Evolutionary conservation across 1,140 invertebrate genomes (phyloP), one percentile per base, ranked within the genome.

Genomic region (Diorhabda carinulata): DNA sequence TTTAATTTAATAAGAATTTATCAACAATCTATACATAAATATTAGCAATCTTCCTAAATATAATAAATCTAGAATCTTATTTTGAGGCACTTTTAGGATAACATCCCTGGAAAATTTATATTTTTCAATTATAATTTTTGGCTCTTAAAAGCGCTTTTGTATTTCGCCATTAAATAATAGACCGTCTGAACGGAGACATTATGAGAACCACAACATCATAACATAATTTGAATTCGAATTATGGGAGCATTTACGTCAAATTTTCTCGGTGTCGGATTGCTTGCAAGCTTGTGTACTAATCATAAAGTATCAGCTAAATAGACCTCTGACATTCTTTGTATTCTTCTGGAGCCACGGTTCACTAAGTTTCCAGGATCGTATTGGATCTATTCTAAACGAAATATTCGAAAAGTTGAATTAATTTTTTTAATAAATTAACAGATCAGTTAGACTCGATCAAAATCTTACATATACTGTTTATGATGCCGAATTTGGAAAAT

Each of bases 101-200:
- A 52, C 6, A 52, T 52, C 47, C 47, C n/a, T 52, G 47, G n/a
- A n/a, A 52, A 52, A 52, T 52, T 52, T 52, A 52, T 52, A 52
- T 52, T 52, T 52, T 52, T 52, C 47, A 52, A 52, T 52, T 52
- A 52, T 52, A 52, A 52, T 52, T 52, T 52, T 52, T 52, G 47
- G 47, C 47, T 52, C 47, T 52, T 52, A 52, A 52, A 52, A 52
- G 47, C 47, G 47, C 47, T 52, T 52, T 52, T 52, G 47, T 52
- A 52, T 52, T 52, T n/a, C 6, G 47, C n/a, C 47, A 52, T 52
- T 52, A 52, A 52, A 52, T 52, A 52, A 52, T 52, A 52, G 47
- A 52, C 47, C 47, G 47, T 52, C 47, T 52, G 47, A 52, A 52
- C 47, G 47, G 47, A 52, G 47, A 52, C 47, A 52, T 52, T 52